Percentiles rank a stretch among this genome's conserved stretches.
Evolutionary conservation across 92 coral and sea anemone genomes (phyloP).

Genomic region (Epizoanthus stellaris): DNA sequence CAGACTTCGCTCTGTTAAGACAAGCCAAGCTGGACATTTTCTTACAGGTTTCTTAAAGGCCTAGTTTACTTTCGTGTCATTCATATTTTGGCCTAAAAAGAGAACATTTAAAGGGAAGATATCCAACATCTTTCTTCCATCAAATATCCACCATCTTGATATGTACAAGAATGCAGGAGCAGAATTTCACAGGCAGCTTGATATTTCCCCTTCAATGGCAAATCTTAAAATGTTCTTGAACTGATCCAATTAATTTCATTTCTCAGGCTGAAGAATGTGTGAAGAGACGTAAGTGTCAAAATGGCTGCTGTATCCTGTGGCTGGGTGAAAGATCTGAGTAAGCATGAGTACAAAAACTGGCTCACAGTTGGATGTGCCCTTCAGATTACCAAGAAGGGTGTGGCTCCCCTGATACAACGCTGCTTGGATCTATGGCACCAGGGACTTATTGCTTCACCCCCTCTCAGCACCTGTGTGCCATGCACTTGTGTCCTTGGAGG

Average conservation of each 20-base stretch:
- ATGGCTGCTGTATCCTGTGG: conserved; percentile 4
- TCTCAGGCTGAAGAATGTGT: neutral
- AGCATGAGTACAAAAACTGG: conserved; percentile 15
- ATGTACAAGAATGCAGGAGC: too few species aligned
- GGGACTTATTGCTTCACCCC: neutral
- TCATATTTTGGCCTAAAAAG: too few species aligned
- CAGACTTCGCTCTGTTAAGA: too few species aligned
- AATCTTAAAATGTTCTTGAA: neutral
- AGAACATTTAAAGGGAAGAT: too few species aligned
- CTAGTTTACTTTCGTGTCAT: too few species aligned
- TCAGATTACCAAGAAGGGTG: conserved; percentile 6
- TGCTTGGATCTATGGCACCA: neutral
- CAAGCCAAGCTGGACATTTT: too few species aligned
- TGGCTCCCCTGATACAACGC: neutral
- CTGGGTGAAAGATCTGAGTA: neutral
- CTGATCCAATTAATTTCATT: too few species aligned
- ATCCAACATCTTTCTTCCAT: too few species aligned
- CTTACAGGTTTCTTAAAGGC: too few species aligned
- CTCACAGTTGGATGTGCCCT: conserved; percentile 2
- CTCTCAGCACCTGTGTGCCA: conserved; percentile 13
- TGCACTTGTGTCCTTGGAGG: conserved; percentile 7
- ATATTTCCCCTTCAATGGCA: too few species aligned
- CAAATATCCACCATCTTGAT: too few species aligned
- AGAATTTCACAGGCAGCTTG: too few species aligned
- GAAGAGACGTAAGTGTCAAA: neutral